Base-by-base conservation (phyloP, 2,888 invertebrate genomes). In the Lucinisca nassula region DNA sequence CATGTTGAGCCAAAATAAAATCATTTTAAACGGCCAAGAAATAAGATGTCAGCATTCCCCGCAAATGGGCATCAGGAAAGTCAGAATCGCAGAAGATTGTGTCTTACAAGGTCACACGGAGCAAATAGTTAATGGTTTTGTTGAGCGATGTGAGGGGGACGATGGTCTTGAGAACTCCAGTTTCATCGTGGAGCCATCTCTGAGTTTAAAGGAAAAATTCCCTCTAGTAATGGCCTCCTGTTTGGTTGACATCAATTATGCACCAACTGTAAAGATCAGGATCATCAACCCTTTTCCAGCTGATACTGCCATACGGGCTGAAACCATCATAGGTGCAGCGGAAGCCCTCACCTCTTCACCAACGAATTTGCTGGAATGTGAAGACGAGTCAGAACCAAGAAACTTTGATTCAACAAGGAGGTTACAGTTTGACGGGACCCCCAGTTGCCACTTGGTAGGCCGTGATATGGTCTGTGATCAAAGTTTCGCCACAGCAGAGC, bases 141-240 rank as follows among this genome's bases (percentile, higher is more conserved):
- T 88, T 17, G 79, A 88, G 35, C 82, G 82, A 0, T 30, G 10
- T 35, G 77, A 85, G 30, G 45, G 37, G 1, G 85, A 87, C 79
- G 79, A 84, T 27, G 51, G 61, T 10, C 21, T 37, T 17, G 3
- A 27, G 12, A 32, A 4, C 0, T 24, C 73, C 24, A 78, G 78
- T 1, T 45, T 85, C 32, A 24, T 88, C n/a, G 84, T 87, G 51
- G 89, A 90, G 70, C 82, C 88, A 17, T 82, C 79, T 10, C 14
- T 40, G 1, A 73, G 35, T 24, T 83, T 86, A 45, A 76, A 61
- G n/a, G 49, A 82, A 32, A 87, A 81, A 30, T 82, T 85, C 58
- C 82, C 84, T 14, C 12, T 90, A 4, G 32, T 89, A 37, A 75
- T 89, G 77, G 85, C 90, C 10, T 24, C 84, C 10, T 61, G 85